These are phyloP conservation scores for Xiphorhynchus erythropygius DNA, from an alignment of 2,797 vertebrate genomes.

Conservation along the genomic window DNA sequence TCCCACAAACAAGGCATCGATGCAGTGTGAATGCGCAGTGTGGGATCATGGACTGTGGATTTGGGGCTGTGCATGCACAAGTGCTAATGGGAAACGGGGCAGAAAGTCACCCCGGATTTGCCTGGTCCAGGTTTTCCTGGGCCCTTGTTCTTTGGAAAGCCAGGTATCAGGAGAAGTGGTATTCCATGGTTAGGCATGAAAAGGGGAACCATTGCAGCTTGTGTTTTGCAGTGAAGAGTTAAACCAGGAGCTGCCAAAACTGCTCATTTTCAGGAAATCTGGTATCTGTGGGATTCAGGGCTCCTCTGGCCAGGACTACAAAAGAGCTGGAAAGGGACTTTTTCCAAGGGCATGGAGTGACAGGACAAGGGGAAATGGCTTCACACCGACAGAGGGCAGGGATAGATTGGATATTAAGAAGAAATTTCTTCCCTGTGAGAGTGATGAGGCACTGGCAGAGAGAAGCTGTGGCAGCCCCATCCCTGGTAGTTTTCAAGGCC, in stretches of 20 bases:
- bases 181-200: neutral
- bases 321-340: neutral
- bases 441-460: neutral
- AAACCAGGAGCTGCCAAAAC: slow-evolving; percentile 11
- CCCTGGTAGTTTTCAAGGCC: neutral
- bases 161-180: accelerated
- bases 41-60: neutral
- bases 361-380: neutral
- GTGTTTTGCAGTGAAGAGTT: neutral
- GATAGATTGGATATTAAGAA: neutral
- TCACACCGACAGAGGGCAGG: neutral
- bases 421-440: neutral
- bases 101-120: neutral
- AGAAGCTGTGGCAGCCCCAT: neutral
- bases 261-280: neutral
- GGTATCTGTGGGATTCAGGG: neutral
- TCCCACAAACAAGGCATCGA: neutral
- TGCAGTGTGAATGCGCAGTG: neutral
- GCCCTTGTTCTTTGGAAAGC: neutral
- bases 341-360: neutral
- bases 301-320: neutral
- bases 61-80: neutral
- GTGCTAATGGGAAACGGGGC: accelerated
- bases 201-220: neutral
- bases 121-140: neutral